Evolutionary conservation across 1,140 invertebrate genomes (phyloP).

Genomic region (Drosophila leontia): DNA sequence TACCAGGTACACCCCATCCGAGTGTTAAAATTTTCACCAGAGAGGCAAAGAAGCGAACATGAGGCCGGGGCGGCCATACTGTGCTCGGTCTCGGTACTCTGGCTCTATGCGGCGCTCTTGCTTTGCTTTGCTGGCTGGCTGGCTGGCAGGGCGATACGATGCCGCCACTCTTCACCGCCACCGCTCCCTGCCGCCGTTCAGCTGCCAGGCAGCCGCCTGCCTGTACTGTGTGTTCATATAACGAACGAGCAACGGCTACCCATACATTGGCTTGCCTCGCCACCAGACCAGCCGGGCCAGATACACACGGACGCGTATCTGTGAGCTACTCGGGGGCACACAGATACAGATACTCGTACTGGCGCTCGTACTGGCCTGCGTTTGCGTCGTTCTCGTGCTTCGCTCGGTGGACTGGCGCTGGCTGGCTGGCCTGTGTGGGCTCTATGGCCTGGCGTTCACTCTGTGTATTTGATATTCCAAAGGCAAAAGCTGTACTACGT

Average conservation of each 20-base stretch:
- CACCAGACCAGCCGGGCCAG: constrained; percentile 57
- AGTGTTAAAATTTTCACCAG: constrained; percentile 17
- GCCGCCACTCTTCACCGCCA: background rate
- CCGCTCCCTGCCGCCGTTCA: constrained; percentile 8
- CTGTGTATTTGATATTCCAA: constrained; percentile 83
- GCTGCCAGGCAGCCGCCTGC: constrained; percentile 27
- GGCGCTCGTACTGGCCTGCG: constrained; percentile 59
- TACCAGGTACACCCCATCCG: constrained; percentile 25
- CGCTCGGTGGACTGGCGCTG: constrained; percentile 33
- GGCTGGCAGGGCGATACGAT: constrained; percentile 13
- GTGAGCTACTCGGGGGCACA: constrained; percentile 48
- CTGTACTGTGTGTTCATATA: constrained; percentile 70
- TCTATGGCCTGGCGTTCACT: constrained; percentile 69
- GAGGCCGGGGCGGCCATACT: constrained; percentile 61
- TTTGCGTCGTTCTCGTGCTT: constrained; percentile 74
- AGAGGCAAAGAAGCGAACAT: constrained; percentile 54
- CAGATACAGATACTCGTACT: constrained; percentile 47
- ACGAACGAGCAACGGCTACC: constrained; percentile 47
- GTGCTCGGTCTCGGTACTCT: constrained; percentile 50
- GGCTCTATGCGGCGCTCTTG: constrained; percentile 50
- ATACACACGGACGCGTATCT: constrained; percentile 59
- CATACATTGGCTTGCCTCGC: constrained; percentile 32
- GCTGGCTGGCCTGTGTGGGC: constrained; percentile 41
- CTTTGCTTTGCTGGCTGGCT: constrained; percentile 7
- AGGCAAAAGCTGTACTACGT: constrained; percentile 78